Base-by-base conservation (phyloP, 2,113 vertebrate genomes). In the Brachypteracias leptosomus region DNA sequence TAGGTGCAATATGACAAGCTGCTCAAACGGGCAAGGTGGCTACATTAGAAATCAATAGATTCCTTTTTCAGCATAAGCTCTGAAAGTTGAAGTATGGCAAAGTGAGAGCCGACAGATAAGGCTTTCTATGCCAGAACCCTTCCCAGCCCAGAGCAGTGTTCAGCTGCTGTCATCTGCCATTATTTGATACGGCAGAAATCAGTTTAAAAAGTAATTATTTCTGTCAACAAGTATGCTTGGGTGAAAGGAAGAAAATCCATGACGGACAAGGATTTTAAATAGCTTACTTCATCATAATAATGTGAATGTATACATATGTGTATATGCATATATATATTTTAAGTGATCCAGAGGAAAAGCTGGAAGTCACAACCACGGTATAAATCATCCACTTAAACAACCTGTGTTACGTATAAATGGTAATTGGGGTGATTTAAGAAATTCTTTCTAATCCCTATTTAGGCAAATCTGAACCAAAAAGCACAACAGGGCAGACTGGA, bases 201-300 rank as follows among this genome's bases (percentile, higher is more conserved):
- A 52, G 28, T 8, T 38, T 26, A 16, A 90, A 85, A 74, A 84
- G 44, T 76, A 89, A 85, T 89, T 93, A 72, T 81, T 77, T 77
- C 36, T 66, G 52, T 65, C 86, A 90, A 75, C 36, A 92, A 42
- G 26, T 78, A 38, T 33, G 35, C 24, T 72, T 74, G 9, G 24
- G 33, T 54, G n/a, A 90, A 89, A 74, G 51, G 55, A 66, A 77
- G 49, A 85, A 70, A 16, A 52, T 11, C 79, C 22, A 16, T 6
- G 17, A 22, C 33, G 68, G 44, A 44, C 7, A 52, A 74, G 33
- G 57, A 88, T 72, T 95, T 91, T 75, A 91, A 93, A 84, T 13
- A 66, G 40, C 22, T 17, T 79, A 24, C 28, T 82, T 68, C 36
- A 85, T 22, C 22, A 14, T 10, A 72, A 42, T 40, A 35, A 73